Conservation (phyloP, 2,797 vertebrate genomes). For the Heteromormyrus szaboi region DNA sequence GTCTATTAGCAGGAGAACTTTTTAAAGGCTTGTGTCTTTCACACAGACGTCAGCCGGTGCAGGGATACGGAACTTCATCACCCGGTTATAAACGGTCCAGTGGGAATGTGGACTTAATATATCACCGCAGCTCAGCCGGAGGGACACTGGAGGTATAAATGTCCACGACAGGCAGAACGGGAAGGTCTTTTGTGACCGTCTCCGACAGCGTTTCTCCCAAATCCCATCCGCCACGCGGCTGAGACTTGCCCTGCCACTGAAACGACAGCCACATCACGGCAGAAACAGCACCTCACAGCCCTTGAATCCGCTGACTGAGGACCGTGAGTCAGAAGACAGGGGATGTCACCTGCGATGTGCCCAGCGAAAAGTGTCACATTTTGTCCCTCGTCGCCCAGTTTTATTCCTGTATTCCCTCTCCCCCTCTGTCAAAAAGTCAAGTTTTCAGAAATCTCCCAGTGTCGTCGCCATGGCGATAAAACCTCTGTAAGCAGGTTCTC, state of each 20-base stretch:
- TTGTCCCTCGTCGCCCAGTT: slow-evolving; percentile 6
- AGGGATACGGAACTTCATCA: neutral
- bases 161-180: neutral
- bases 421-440: slow-evolving; percentile 47
- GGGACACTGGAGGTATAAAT: neutral
- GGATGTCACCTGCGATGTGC: neutral
- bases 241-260: neutral
- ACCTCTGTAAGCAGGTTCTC: slow-evolving; percentile 25
- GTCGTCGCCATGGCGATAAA: slow-evolving; percentile 40
- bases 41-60: neutral
- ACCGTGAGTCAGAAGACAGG: neutral
- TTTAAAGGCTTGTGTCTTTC: neutral
- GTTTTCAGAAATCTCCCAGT: slow-evolving; percentile 28
- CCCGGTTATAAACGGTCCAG: neutral
- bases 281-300: neutral
- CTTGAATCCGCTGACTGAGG: neutral
- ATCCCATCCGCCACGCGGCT: neutral
- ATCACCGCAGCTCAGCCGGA: neutral
- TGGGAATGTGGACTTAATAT: neutral
- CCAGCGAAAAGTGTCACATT: neutral
- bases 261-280: neutral
- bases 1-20: neutral
- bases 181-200: neutral
- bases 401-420: slow-evolving; percentile 38
- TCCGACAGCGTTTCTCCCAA: neutral